Conservation (phyloP, 2,113 vertebrate genomes). For the Ailuropoda melanoleuca region DNA sequence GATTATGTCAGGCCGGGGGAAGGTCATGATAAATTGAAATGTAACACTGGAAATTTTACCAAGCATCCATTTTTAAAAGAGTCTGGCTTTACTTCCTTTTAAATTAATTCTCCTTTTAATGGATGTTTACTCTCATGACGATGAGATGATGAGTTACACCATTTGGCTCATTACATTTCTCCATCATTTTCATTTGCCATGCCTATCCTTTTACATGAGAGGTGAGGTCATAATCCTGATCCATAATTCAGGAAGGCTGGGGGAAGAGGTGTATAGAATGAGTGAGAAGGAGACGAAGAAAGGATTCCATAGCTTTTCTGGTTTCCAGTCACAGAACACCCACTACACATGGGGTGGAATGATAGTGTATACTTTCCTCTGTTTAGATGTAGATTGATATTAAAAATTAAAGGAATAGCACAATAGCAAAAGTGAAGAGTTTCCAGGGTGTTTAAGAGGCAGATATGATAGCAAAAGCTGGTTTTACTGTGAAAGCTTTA, state of each 20-base stretch:
- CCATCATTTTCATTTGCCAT: not conserved
- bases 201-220: not conserved
- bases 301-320: not conserved
- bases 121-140: not conserved
- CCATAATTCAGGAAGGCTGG: not conserved
- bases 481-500: not conserved
- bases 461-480: not conserved
- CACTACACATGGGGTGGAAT: not conserved
- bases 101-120: not conserved
- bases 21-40: not conserved
- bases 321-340: not conserved
- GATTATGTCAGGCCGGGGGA: not conserved
- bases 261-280: not conserved
- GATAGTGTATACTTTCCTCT: not conserved
- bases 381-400: not conserved
- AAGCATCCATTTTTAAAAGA: not conserved
- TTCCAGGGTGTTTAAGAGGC: not conserved
- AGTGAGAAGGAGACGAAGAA: not conserved
- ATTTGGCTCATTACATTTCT: not conserved
- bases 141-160: not conserved
- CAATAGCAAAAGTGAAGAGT: not conserved
- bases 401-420: not conserved
- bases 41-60: not conserved
- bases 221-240: not conserved
- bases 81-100: not conserved